Percentiles rank a stretch among this genome's conserved stretches.
phyloP scores from a whole-genome alignment of 92 coral and sea anemone genomes.

The Muricea muricata region DNA sequence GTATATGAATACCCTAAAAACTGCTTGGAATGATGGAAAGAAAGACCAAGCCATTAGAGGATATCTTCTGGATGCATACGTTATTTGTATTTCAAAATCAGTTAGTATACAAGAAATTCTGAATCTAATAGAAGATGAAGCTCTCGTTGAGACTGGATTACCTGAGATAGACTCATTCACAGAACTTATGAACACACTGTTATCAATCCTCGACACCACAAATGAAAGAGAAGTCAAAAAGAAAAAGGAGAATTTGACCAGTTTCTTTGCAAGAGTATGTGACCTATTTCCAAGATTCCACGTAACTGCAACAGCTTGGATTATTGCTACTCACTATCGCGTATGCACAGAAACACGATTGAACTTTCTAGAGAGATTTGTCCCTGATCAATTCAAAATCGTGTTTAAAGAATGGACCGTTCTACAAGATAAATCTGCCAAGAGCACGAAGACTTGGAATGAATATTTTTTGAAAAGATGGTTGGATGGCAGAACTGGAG shows the following conservation, averaged over 20 bases:
- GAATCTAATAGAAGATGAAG: not conserved
- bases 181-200: not conserved
- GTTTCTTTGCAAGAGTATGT: slow-evolving; percentile 3
- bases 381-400: not conserved
- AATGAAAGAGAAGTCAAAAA: not conserved
- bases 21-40: not conserved
- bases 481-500: slow-evolving; percentile 13
- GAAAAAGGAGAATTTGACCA: not conserved
- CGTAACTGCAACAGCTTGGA: slow-evolving; percentile 22
- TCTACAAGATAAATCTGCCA: not conserved
- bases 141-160: not conserved
- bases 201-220: not conserved
- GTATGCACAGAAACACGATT: not conserved
- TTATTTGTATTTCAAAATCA: not conserved
- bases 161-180: not conserved
- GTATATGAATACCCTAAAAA: not conserved
- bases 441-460: not conserved
- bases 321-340: not conserved
- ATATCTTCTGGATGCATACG: not conserved
- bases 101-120: not conserved
- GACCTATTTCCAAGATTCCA: slow-evolving; percentile 14
- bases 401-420: not conserved
- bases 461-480: not conserved
- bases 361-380: not conserved
- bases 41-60: not conserved